These are phyloP conservation scores for Erinaceus europaeus DNA, from an alignment of 2,113 vertebrate species.

Conservation along the genomic window DNA sequence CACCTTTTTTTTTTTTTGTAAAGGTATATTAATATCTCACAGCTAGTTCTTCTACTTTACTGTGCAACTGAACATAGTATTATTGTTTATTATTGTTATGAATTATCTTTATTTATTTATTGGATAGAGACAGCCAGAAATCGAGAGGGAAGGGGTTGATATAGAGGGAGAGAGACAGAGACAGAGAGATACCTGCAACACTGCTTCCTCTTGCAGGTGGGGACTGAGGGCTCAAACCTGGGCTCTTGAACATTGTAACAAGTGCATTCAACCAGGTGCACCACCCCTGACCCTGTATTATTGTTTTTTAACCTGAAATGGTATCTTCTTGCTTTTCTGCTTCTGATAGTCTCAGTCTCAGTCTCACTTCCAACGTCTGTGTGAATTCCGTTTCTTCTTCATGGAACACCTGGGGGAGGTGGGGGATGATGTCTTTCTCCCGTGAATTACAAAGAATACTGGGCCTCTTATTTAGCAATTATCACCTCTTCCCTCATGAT, in stretches of 20 bases:
- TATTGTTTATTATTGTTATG: no score
- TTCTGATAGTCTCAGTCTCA: not conserved
- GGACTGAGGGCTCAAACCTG: no score
- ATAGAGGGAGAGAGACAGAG: no score
- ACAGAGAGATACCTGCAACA: no score
- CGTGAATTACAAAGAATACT: not conserved
- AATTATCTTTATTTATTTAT: no score
- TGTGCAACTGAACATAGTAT: not conserved
- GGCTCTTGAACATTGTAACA: no score
- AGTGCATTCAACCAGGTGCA: no score
- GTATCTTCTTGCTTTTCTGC: not conserved
- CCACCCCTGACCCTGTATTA: no score
- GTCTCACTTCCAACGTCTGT: not conserved
- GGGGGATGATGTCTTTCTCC: not conserved
- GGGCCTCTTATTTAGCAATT: not conserved
- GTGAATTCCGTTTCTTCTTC: not conserved
- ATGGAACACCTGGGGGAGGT: not conserved
- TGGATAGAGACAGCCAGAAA: no score
- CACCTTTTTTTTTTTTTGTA: not conserved
- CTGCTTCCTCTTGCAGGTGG: no score
- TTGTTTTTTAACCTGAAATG: not conserved
- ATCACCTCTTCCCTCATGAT: not conserved
- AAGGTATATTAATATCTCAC: not conserved
- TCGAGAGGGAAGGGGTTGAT: no score
- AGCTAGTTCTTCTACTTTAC: not conserved